Evolutionary conservation across 2,113 vertebrate genomes (phyloP), one percentile per base, ranked within the genome.

Genomic region (Lycocorax pyrrhopterus): DNA sequence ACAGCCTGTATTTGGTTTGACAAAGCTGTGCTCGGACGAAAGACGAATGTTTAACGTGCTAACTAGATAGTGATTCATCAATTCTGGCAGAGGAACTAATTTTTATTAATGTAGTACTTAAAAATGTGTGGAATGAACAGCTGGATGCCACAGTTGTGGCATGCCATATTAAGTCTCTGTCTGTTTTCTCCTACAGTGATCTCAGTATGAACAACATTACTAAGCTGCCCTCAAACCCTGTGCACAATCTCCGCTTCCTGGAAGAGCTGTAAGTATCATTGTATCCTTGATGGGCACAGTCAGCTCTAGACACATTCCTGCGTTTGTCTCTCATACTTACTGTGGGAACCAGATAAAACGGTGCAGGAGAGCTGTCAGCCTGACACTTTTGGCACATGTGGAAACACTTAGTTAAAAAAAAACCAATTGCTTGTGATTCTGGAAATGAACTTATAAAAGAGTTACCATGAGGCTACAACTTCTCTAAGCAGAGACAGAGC

Each of bases 181-280:
- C 97, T 98, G 77, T 98, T 97, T 98, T 97, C 94, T 93, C 96
- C 95, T 94, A 91, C 98, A 99, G 99, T 56, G 99, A 99, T 97
- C 98, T 99, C 97, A 99, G 99, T 92, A 99, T 99, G 99, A 99
- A 99, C 98, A 99, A 99, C 97, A 98, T 99, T 92, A 99, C 98
- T 62, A 97, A 97, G 94, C 95, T 99, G 94, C 94, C 98, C 94
- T 96, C 95, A 35, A 98, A 97, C 76, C 97, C 97, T 33, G 97
- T 99, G 92, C 97, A 98, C 96, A 98, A 97, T 69, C 98, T 99
- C 60, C 98, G 98, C 96, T 99, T 99, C 97, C 98, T 99, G 87
- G 99, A 99, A 97, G 99, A 99, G 96, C 96, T 99, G 99, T 99
- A 97, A 98, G 99, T 99, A 97, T 85, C 92, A 33, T 93, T 84